Evolutionary conservation across 2,797 vertebrate species (phyloP), one percentile per base, ranked within the genome.

Genomic region (Catamblyrhynchus diadema): DNA sequence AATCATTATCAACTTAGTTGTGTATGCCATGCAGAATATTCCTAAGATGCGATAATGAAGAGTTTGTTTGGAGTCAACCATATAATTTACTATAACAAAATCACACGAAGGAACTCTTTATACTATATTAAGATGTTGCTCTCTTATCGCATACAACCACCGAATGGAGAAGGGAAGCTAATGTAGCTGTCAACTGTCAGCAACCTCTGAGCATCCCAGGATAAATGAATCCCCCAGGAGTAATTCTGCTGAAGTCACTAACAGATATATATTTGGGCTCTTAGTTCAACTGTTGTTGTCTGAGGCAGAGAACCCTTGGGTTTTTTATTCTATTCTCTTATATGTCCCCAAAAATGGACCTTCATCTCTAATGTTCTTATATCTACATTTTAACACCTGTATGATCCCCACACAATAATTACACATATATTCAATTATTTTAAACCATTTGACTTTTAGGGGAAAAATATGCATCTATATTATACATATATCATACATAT

Each of bases 201-300:
- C 85, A 88, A 86, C 88, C 87, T 94, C 73, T 84, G 50, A 57
- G 71, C 54, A 42, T 93, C 83, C 85, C 77, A 88, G 91, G 85
- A 94, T 94, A 94, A 96, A 96, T 94, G 65, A 95, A 93, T 88
- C 93, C 59, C 87, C 32, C 0, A 10, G 77, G 96, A 96, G 72
- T 94, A 94, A 94, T 95, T 95, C 90, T 88, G 87, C 90, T 95
- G 95, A 95, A 96, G 92, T 96, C 89, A 93, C 92, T 83, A 95
- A 72, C 82, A 86, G 79, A 95, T 94, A 92, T 94, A 92, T 86
- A 90, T 95, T 91, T 90, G 81, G 81, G 65, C 62, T 95, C 62
- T 91, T 77, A 91, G 79, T 93, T 92, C 93, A 94, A 72, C 65
- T 83, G 65, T 78, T 93, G 88, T 91, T 91, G 82, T 94, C 79